Evolutionary conservation across 2,113 vertebrate species (phyloP).

Genomic region (Oenanthe melanoleuca): DNA sequence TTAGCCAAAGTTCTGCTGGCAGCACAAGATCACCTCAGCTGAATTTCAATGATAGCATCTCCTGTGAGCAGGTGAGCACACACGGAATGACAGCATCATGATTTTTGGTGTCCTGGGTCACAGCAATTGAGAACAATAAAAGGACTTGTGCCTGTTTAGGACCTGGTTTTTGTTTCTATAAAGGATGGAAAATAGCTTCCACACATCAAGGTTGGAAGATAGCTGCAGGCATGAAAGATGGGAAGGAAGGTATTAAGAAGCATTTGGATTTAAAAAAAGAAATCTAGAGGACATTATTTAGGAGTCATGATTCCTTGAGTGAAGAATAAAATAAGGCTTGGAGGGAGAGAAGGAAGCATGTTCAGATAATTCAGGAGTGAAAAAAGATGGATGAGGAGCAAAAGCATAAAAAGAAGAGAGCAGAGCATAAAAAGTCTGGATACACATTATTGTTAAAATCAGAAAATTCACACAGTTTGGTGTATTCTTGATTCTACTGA

Average conservation of each 20-base stretch:
- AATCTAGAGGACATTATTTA: background rate
- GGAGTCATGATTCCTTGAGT: background rate
- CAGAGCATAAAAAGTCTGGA: background rate
- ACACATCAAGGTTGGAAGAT: background rate
- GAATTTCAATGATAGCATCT: background rate
- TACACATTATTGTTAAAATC: background rate
- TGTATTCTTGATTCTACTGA: background rate
- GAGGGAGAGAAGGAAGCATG: background rate
- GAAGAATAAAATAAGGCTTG: background rate
- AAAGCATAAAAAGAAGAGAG: background rate
- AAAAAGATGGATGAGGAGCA: background rate
- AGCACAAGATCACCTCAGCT: background rate
- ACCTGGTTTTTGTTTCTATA: background rate
- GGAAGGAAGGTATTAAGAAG: background rate
- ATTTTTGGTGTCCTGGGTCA: background rate
- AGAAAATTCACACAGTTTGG: background rate
- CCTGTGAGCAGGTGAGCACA: background rate
- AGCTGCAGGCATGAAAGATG: background rate
- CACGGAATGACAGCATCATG: background rate
- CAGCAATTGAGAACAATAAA: background rate
- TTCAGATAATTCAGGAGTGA: background rate
- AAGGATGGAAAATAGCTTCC: background rate
- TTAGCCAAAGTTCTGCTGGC: background rate
- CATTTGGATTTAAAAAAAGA: background rate
- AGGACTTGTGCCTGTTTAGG: background rate